Conservation (phyloP, 2,888 invertebrate species). For the Gryllus longicercus region DNA sequence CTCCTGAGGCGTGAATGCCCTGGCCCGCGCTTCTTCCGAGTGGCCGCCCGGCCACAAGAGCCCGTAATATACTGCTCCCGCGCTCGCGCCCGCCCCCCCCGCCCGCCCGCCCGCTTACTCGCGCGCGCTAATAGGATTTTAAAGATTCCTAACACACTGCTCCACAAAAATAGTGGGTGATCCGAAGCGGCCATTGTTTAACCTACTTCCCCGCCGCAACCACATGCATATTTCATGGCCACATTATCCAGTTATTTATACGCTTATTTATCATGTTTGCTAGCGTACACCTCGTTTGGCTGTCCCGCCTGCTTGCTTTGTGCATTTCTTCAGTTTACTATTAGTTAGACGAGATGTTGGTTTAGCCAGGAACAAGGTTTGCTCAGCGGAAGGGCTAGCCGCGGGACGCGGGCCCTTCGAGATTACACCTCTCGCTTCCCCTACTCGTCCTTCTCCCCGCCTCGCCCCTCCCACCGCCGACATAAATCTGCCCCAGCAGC, state of each 20-base stretch:
- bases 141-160: conserved; percentile 17
- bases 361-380: conserved; percentile 6
- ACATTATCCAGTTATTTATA: conserved; percentile 9
- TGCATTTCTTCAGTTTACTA: conserved; percentile 10
- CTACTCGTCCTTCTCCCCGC: neutral
- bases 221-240: neutral
- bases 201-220: neutral
- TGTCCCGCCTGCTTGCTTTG: neutral
- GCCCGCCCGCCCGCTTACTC: neutral
- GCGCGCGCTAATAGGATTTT: neutral
- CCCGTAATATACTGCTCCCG: too few relatives aligned
- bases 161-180: conserved; percentile 4
- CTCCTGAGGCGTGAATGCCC: neutral
- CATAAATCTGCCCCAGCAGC: too few relatives aligned
- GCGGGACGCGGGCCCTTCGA: neutral
- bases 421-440: neutral
- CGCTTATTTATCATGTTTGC: conserved; percentile 2
- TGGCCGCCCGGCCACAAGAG: too few relatives aligned
- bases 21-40: neutral
- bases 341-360: conserved; percentile 8
- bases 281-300: conserved; percentile 17
- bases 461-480: too few relatives aligned
- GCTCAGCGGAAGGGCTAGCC: conserved; percentile 8
- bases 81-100: neutral
- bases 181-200: conserved; percentile 17